Evolutionary conservation across 2,888 invertebrate genomes (phyloP).

Genomic region (Gymnoscelis rufifasciata): DNA sequence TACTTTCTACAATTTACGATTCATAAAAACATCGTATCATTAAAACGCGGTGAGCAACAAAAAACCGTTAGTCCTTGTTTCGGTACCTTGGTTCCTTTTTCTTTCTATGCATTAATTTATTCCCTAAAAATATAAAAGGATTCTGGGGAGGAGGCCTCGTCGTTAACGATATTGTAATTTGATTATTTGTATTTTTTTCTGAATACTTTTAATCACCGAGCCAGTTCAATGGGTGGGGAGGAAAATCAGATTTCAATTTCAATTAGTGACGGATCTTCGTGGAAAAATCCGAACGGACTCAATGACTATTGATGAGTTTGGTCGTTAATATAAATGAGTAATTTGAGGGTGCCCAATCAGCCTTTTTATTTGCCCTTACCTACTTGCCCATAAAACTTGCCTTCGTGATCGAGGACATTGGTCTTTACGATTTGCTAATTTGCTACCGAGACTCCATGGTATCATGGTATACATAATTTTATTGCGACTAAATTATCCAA

Average conservation of each 20-base stretch:
- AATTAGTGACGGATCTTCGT: slow-evolving; percentile 73
- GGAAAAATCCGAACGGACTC: slow-evolving; percentile 63
- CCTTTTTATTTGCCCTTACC: slow-evolving; percentile 31
- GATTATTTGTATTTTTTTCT: slow-evolving; percentile 79
- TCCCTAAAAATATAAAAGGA: slow-evolving; percentile 77
- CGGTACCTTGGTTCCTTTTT: slow-evolving; percentile 50
- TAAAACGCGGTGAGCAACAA: slow-evolving; percentile 40
- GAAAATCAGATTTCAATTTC: slow-evolving; percentile 79
- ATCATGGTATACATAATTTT: slow-evolving; percentile 4
- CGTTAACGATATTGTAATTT: slow-evolving; percentile 81
- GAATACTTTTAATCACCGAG: slow-evolving; percentile 76
- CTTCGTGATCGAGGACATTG: slow-evolving; percentile 15
- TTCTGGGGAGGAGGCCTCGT: slow-evolving; percentile 67
- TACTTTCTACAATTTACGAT: slow-evolving; percentile 21
- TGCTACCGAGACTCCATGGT: not conserved
- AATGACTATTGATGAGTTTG: slow-evolving; percentile 75
- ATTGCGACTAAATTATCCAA: slow-evolving; percentile 3
- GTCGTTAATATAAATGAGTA: slow-evolving; percentile 72
- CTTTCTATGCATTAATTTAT: slow-evolving; percentile 70
- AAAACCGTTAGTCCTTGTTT: slow-evolving; percentile 65
- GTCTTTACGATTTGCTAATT: slow-evolving; percentile 3
- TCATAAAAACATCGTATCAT: slow-evolving; percentile 33
- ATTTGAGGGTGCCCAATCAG: slow-evolving; percentile 57
- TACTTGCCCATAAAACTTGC: slow-evolving; percentile 12
- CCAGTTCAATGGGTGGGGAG: slow-evolving; percentile 55